Conservation (phyloP, 1,140 invertebrate species). For the Sinonovacula constricta region DNA sequence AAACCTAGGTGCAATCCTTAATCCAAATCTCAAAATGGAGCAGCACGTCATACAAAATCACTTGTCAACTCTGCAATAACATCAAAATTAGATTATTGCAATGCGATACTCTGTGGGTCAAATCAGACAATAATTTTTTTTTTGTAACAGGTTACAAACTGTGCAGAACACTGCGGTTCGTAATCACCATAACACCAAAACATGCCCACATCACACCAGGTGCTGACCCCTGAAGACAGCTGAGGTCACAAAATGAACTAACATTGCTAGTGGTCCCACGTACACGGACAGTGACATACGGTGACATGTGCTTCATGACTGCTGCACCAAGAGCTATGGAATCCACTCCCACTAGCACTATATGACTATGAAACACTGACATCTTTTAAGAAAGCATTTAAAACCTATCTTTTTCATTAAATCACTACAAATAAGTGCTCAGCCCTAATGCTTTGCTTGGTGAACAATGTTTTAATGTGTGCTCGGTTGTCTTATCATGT, state of each 20-base stretch:
- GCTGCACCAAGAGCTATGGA: background rate
- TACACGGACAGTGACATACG: too few relatives aligned
- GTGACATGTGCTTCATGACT: background rate
- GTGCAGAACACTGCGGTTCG: constrained; percentile 30
- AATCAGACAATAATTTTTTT: too few relatives aligned
- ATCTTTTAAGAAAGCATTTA: constrained; percentile 10
- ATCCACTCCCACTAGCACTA: too few relatives aligned
- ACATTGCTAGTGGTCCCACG: too few relatives aligned
- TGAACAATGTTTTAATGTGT: background rate
- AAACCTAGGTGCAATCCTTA: background rate
- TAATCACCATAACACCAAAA: constrained; percentile 12
- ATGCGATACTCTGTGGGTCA: too few relatives aligned
- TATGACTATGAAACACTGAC: too few relatives aligned
- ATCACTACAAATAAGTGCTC: background rate
- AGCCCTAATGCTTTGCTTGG: background rate
- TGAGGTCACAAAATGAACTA: too few relatives aligned
- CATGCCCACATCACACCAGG: background rate
- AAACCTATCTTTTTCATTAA: constrained; percentile 3
- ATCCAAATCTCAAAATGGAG: background rate
- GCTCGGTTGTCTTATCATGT: background rate
- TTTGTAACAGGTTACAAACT: constrained; percentile 23
- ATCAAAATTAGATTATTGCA: too few relatives aligned
- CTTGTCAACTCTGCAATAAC: too few relatives aligned
- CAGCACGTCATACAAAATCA: too few relatives aligned
- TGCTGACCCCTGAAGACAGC: background rate